phyloP scores from a whole-genome alignment of 2,113 vertebrate species.

The Ailurus styani region DNA sequence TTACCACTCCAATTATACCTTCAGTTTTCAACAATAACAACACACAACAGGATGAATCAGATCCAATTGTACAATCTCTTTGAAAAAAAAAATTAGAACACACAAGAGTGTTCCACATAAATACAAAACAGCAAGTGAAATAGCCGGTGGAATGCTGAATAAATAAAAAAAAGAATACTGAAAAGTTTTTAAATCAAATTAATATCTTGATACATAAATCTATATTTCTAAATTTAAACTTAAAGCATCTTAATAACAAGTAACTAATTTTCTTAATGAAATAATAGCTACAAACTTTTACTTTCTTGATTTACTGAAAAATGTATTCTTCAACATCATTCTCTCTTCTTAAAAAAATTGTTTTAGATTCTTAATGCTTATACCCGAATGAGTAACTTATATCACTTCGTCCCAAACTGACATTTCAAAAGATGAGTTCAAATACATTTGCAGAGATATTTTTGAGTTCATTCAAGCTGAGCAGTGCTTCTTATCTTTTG shows the following conservation, averaged over 20 bases:
- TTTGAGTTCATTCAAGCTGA: constrained; percentile 66
- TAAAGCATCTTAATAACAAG: background rate
- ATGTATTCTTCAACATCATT: background rate
- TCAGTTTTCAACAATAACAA: background rate
- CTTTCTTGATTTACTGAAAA: background rate
- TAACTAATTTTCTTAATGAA: background rate
- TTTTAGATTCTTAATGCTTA: background rate
- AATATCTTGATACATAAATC: background rate
- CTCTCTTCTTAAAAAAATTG: background rate
- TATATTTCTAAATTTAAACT: background rate
- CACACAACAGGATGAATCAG: background rate
- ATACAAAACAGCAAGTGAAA: background rate
- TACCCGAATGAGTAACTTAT: constrained; percentile 32
- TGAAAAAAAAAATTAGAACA: background rate
- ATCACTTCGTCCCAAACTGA: constrained; percentile 43
- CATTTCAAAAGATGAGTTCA: constrained; percentile 67
- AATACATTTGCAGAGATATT: constrained; percentile 59
- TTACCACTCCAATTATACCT: background rate
- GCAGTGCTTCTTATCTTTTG: constrained; percentile 62
- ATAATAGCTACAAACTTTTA: background rate
- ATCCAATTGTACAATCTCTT: background rate
- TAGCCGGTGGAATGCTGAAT: background rate
- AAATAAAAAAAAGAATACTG: background rate
- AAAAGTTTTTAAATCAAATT: background rate
- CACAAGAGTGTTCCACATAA: background rate